Evolutionary conservation across 2,888 invertebrate species (phyloP).

Genomic region (Callimorpha dominula): DNA sequence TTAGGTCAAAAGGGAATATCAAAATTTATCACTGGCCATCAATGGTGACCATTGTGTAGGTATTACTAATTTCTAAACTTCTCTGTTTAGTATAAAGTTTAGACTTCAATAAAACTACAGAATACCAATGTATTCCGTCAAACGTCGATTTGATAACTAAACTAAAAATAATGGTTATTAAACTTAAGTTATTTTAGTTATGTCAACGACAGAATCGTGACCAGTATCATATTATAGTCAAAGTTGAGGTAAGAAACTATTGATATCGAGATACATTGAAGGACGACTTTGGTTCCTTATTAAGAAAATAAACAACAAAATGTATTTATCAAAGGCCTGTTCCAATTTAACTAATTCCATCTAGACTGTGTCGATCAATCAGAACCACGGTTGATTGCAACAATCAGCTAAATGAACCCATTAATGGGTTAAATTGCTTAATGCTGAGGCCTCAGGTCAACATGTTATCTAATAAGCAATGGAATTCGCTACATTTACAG

Average conservation of each 20-base stretch:
- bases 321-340: constrained; percentile 6
- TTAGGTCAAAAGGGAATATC: no score
- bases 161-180: no score
- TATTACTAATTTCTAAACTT: no score
- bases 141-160: no score
- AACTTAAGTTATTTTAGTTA: not conserved
- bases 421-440: constrained; percentile 76
- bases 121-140: not conserved
- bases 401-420: constrained; percentile 57
- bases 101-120: not conserved
- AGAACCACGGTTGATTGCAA: constrained; percentile 53
- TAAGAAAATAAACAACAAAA: no score
- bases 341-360: constrained; percentile 36
- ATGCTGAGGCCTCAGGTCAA: constrained; percentile 74
- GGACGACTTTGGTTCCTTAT: no score
- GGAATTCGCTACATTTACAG: constrained; percentile 54
- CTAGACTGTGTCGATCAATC: constrained; percentile 48
- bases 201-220: not conserved
- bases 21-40: not conserved
- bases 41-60: not conserved
- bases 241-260: no score
- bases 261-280: no score
- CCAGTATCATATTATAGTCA: no score
- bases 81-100: not conserved
- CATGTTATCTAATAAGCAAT: constrained; percentile 71